Conservation (phyloP, 2,888 invertebrate genomes). For the Adineta ricciae region DNA sequence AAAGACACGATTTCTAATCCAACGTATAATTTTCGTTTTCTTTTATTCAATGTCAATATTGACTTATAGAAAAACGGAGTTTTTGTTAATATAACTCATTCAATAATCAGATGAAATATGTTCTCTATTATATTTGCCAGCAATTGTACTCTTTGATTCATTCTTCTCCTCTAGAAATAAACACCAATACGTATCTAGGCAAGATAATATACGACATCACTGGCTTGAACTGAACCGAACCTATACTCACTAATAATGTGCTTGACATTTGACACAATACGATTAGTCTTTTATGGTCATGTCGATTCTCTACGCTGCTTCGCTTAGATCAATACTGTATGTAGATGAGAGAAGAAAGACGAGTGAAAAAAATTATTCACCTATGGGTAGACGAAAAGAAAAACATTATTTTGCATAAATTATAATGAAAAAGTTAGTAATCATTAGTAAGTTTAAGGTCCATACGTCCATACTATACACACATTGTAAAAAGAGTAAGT, state of each 20-base stretch:
- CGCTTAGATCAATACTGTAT: neutral
- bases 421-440: neutral
- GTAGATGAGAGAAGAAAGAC: neutral
- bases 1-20: too few species aligned
- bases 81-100: neutral
- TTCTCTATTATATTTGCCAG: neutral
- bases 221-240: neutral
- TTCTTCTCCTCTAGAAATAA: too few species aligned
- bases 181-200: neutral
- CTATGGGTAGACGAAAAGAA: neutral
- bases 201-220: neutral
- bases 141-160: neutral
- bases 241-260: neutral
- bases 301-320: neutral
- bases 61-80: neutral
- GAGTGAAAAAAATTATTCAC: neutral
- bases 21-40: too few species aligned
- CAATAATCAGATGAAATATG: neutral
- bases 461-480: neutral
- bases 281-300: neutral
- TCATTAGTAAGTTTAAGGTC: neutral
- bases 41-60: neutral
- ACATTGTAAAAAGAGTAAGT: neutral
- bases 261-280: neutral
- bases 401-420: neutral